Conservation (phyloP, 2,797 vertebrate species). For the Chloroceryle amazona region DNA sequence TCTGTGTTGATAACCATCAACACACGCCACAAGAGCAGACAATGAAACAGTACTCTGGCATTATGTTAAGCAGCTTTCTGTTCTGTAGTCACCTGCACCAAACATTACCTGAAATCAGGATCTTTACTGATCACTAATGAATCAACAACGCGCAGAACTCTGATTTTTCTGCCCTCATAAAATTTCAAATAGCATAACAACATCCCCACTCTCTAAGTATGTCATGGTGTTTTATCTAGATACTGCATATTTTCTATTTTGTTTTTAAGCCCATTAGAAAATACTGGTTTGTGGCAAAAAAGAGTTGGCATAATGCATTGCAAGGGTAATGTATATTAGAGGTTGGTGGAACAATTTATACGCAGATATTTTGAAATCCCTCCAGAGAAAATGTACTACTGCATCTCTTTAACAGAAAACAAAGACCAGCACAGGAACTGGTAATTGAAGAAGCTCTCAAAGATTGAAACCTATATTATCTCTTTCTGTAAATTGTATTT, state of each 20-base stretch:
- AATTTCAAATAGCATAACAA: neutral
- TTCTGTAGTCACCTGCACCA: neutral
- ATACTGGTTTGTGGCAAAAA: neutral
- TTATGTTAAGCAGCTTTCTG: neutral
- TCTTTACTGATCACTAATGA: neutral
- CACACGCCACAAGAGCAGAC: neutral
- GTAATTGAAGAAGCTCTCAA: neutral
- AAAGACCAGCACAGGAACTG: neutral
- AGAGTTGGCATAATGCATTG: neutral
- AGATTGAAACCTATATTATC: neutral
- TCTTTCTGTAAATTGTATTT: neutral
- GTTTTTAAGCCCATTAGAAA: neutral
- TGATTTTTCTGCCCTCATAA: neutral
- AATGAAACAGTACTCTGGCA: neutral
- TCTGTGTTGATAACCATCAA: neutral
- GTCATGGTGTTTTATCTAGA: neutral
- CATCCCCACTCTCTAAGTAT: neutral
- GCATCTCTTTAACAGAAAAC: neutral
- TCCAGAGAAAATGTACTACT: neutral
- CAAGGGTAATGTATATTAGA: neutral
- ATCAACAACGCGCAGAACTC: neutral
- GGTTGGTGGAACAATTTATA: neutral
- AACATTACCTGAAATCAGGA: neutral
- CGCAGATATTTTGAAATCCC: neutral
- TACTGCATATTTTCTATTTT: fast-evolving